Conservation (phyloP, 2,113 vertebrate genomes). For the Mobula birostris region DNA sequence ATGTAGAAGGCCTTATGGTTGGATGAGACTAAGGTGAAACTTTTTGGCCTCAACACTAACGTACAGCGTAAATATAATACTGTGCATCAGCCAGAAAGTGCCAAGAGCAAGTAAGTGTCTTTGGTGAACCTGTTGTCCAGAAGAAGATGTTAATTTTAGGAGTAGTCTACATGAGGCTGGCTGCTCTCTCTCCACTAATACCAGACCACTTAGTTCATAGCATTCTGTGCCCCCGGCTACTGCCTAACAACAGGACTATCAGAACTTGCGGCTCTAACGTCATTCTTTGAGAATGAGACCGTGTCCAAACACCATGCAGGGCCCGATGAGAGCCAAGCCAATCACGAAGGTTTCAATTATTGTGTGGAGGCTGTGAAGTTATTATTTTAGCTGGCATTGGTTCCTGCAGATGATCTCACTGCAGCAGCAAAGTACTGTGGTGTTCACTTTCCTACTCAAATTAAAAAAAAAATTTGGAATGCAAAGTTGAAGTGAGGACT, state of each 20-base stretch:
- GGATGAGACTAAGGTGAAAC: no score
- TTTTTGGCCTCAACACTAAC: no score
- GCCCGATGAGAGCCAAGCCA: background rate
- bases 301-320: background rate
- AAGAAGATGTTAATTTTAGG: background rate
- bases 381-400: background rate
- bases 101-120: background rate
- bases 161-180: background rate
- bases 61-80: no score
- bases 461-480: background rate
- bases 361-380: background rate
- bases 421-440: background rate
- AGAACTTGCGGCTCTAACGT: background rate
- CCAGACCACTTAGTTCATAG: background rate
- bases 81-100: background rate
- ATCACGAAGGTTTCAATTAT: background rate
- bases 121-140: background rate
- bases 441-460: background rate
- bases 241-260: background rate
- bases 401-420: background rate
- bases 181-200: background rate
- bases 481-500: background rate
- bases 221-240: background rate
- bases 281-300: slow-evolving; percentile 17
- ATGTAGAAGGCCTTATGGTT: no score